Conservation (phyloP, 1,140 invertebrate species). For the Leptinotarsa lineolata region DNA sequence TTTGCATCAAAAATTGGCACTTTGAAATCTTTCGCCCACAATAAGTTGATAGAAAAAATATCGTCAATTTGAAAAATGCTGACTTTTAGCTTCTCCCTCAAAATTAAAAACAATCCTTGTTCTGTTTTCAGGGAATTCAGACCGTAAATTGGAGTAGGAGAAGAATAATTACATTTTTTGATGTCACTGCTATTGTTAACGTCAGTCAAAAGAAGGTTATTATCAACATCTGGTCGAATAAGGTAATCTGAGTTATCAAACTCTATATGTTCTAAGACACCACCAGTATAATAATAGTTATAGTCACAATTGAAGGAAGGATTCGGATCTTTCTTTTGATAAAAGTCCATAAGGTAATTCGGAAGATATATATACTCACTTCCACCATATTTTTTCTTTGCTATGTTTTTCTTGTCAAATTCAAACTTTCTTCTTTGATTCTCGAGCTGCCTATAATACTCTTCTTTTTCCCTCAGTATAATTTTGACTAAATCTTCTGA, state of each 20-base stretch:
- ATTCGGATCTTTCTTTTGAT: conserved; percentile 15
- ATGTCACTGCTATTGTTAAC: not conserved
- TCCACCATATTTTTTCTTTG: not conserved
- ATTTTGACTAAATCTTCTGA: conserved; percentile 17
- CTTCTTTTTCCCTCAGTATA: conserved; percentile 14
- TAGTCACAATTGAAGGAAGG: conserved; percentile 18
- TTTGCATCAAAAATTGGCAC: conserved; percentile 17
- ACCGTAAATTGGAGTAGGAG: not conserved
- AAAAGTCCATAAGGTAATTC: conserved; percentile 15
- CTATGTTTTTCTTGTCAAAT: conserved; percentile 12
- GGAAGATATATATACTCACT: conserved; percentile 21
- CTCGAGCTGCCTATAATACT: not conserved
- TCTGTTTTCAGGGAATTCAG: conserved; percentile 8
- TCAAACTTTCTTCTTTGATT: not conserved
- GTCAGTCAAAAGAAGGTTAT: conserved; percentile 15
- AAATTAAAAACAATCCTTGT: not conserved
- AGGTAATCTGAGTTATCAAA: conserved; percentile 19
- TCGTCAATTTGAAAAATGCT: not conserved
- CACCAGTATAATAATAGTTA: conserved; percentile 27
- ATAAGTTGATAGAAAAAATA: not conserved
- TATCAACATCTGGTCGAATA: conserved; percentile 7
- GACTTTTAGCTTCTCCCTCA: conserved; percentile 19
- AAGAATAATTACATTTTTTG: not conserved
- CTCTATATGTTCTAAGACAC: conserved; percentile 18
- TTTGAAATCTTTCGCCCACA: not conserved